Conservation (phyloP, 2,113 vertebrate genomes). For the Channa argus region DNA sequence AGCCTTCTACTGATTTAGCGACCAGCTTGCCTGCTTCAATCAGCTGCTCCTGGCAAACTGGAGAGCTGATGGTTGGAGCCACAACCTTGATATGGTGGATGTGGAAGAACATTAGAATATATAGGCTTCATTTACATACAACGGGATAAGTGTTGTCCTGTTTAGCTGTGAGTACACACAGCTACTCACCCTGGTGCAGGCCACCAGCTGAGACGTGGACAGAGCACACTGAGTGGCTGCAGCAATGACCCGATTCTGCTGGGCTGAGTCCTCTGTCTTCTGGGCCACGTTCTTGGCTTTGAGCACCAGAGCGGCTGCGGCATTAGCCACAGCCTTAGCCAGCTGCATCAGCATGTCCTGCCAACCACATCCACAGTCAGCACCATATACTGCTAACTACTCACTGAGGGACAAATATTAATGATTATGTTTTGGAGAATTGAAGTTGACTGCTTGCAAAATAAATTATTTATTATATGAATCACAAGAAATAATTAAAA, state of each 20-base stretch:
- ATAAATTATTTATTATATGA: too few species aligned
- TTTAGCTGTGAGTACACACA: too few species aligned
- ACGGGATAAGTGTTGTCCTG: background rate
- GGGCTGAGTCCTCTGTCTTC: slow-evolving; percentile 89
- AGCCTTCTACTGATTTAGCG: slow-evolving; percentile 96
- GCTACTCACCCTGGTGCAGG: slow-evolving; percentile 92
- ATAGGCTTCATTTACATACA: background rate
- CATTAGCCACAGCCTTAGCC: slow-evolving; percentile 94
- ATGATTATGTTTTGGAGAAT: background rate
- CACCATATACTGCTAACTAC: background rate
- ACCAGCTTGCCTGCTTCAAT: slow-evolving; percentile 95
- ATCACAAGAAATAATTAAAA: too few species aligned
- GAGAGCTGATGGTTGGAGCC: slow-evolving; percentile 96
- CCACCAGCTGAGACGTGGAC: slow-evolving; percentile 97
- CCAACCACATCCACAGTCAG: background rate
- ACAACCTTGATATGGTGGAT: slow-evolving; percentile 86
- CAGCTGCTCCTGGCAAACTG: slow-evolving; percentile 96
- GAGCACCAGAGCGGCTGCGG: slow-evolving; percentile 92
- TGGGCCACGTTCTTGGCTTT: slow-evolving; percentile 98
- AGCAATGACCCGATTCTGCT: slow-evolving; percentile 95
- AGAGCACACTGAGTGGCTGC: slow-evolving; percentile 96
- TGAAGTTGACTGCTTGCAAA: too few species aligned
- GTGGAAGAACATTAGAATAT: background rate
- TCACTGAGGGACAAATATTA: background rate
- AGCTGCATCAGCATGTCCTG: slow-evolving; percentile 98